Evolutionary conservation across 2,797 vertebrate genomes (phyloP).

Genomic region (Garrulus glandarius): DNA sequence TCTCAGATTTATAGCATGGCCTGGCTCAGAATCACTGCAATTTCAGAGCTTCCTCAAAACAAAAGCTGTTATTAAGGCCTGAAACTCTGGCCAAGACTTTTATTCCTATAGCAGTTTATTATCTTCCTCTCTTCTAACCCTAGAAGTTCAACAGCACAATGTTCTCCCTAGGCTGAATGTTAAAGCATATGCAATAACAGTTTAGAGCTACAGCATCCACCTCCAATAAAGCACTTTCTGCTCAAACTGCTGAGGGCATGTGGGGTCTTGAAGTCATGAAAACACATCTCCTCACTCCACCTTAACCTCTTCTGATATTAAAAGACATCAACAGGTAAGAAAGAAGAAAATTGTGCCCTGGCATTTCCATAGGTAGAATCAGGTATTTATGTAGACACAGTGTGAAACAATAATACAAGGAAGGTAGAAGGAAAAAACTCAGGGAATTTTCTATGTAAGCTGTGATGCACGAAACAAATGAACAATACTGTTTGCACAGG

Average conservation of each 20-base stretch:
- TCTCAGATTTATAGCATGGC: neutral
- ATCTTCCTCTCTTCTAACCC: neutral
- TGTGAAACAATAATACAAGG: neutral
- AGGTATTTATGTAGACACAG: neutral
- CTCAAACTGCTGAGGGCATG: neutral
- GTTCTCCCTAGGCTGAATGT: neutral
- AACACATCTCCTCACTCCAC: neutral
- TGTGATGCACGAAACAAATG: neutral
- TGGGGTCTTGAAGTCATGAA: neutral
- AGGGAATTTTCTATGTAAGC: neutral
- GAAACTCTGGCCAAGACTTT: neutral
- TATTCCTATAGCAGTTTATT: neutral
- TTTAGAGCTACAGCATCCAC: neutral
- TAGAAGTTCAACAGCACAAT: neutral
- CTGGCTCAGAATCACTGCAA: conserved; percentile 28
- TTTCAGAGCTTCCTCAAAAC: conserved; percentile 4
- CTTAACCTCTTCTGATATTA: neutral
- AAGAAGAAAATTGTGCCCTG: neutral
- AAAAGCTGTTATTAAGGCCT: conserved; percentile 2
- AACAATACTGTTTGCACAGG: neutral
- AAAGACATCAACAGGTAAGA: neutral
- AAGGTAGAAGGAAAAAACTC: neutral
- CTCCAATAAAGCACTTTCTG: neutral
- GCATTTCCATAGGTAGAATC: neutral
- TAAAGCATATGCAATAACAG: neutral